Base-by-base conservation (phyloP, 2,113 vertebrate genomes). In the Siphamia tubifer region DNA sequence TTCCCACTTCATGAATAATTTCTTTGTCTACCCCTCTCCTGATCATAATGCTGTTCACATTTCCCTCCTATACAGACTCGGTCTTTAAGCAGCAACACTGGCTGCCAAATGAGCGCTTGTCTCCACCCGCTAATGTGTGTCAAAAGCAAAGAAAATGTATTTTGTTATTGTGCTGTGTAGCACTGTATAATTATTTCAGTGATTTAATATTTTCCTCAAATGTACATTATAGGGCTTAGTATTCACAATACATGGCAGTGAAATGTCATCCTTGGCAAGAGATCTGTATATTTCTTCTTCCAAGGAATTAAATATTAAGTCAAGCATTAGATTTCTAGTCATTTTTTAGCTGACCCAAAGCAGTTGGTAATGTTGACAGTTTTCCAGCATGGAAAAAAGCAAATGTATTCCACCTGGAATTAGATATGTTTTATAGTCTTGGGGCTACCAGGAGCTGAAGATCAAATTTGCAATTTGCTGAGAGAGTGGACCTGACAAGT, bases 381-480 rank as follows among this genome's bases (percentile, higher is more conserved):
- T 80, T 49, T 69, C n/a, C n/a, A n/a, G n/a, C n/a, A n/a, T n/a
- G 19, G 6, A 23, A 66, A 28, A 30, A 39, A 38, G 44, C 52
- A 67, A 64, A 64, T 55, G 8, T 53, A 35, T 67, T 68, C 21
- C 48, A 17, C 27, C 5, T 19, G 4, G 54, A 40, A 63, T 81
- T 66, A 62, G 75, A 51, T 47, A 6, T 24, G 4, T 44, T 4
- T 52, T 11, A 13, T 3, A 42, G 24, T 64, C 53, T 68, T 15
- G 17, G 34, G 20, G 9, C 53, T 17, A 23, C 10, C 6, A 10
- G 15, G 45, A 58, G 20, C 36, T 51, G 28, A 21, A 23, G 35
- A 17, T 42, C n/a, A 28, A 10, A 19, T 67, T 40, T 53, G 7
- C 42, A 65, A 49, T 57, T 83, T 56, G 30, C 36, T 17, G 16